These are phyloP conservation scores for Meteorus sp. DNA, from an alignment of 1,140 invertebrate genomes.

Conservation along the genomic window DNA sequence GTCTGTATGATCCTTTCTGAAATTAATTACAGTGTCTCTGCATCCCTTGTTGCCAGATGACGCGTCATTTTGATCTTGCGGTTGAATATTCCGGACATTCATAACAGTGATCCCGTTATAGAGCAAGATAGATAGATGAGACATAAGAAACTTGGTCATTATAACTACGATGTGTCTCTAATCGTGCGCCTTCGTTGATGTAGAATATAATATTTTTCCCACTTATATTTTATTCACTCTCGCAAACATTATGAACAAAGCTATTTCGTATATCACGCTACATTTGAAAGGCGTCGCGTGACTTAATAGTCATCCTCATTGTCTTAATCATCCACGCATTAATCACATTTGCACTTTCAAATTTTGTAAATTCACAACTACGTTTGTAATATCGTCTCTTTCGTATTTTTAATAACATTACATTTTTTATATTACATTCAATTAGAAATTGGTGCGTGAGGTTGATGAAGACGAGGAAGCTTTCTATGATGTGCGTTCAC, in stretches of 20 bases:
- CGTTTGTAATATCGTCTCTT: neutral
- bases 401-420: no score
- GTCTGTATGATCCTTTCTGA: conserved; percentile 6
- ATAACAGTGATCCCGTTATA: conserved; percentile 14
- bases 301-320: conserved; percentile 3
- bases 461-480: neutral
- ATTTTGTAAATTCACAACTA: conserved; percentile 2
- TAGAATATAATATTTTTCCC: neutral
- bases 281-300: conserved; percentile 24
- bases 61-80: conserved; percentile 14
- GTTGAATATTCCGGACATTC: neutral
- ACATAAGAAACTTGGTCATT: conserved; percentile 17
- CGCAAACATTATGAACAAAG: neutral
- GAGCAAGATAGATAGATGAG: neutral
- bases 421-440: no score
- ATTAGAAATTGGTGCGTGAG: no score
- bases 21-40: conserved; percentile 14
- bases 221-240: neutral
- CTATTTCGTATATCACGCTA: conserved; percentile 14
- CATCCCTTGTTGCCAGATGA: conserved; percentile 13
- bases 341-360: conserved; percentile 13
- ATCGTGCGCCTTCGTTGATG: conserved; percentile 3
- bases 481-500: conserved; percentile 30
- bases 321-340: conserved; percentile 23
- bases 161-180: conserved; percentile 12